Percentiles rank a stretch among this genome's conserved stretches.
These are phyloP conservation scores for Timema cristinae DNA, from an alignment of 2,888 invertebrate species.

Conservation along the genomic window DNA sequence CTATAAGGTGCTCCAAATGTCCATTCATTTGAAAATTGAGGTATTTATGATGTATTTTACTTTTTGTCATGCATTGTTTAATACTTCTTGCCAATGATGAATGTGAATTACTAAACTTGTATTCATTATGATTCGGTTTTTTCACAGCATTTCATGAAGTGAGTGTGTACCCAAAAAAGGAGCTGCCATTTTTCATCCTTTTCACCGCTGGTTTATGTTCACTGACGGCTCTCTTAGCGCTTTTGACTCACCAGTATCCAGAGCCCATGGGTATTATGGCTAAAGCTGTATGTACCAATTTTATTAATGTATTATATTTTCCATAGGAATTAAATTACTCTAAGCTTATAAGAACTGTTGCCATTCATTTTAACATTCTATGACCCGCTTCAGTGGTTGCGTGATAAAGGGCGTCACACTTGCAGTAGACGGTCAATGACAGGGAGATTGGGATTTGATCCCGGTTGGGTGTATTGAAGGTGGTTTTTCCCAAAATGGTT, in stretches of 20 bases:
- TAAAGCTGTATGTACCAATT: conserved; percentile 53
- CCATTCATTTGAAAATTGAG: too few species aligned
- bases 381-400: too few species aligned
- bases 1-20: too few species aligned
- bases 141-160: conserved; percentile 75
- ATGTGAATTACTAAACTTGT: background rate
- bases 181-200: conserved; percentile 85
- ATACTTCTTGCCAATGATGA: background rate
- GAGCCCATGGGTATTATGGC: conserved; percentile 83
- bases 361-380: too few species aligned
- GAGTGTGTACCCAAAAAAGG: conserved; percentile 90
- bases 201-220: conserved; percentile 90
- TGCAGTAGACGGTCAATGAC: too few species aligned
- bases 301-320: too few species aligned
- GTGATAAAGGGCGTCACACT: too few species aligned
- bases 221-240: conserved; percentile 81
- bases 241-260: conserved; percentile 88
- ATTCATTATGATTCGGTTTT: conserved; percentile 22
- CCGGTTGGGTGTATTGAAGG: too few species aligned
- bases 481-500: too few species aligned
- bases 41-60: background rate
- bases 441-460: too few species aligned
- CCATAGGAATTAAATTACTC: too few species aligned
- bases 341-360: too few species aligned
- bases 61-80: background rate